These are phyloP conservation scores for Pogoniulus pusillus DNA, from an alignment of 2,797 vertebrate species.

Conservation along the genomic window DNA sequence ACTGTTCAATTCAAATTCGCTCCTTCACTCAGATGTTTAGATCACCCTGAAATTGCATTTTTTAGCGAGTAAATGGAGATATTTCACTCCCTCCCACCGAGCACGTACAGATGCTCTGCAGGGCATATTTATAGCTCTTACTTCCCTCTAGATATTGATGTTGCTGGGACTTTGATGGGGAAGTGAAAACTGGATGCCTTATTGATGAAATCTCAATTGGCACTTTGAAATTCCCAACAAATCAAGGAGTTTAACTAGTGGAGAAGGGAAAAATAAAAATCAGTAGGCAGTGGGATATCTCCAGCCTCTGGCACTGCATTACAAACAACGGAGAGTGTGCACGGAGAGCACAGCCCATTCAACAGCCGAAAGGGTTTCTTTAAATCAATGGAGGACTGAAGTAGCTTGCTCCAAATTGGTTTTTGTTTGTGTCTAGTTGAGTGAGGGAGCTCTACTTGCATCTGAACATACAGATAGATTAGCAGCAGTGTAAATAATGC, in stretches of 20 bases:
- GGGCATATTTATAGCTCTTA: background rate
- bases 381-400: background rate
- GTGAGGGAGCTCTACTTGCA: background rate
- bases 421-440: background rate
- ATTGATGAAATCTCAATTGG: background rate
- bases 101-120: background rate
- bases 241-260: background rate
- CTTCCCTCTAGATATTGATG: background rate
- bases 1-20: conserved; percentile 14
- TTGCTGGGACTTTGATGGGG: background rate
- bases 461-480: background rate
- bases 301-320: background rate
- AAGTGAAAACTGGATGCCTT: background rate
- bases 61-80: background rate
- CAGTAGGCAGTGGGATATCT: background rate
- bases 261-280: background rate
- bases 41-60: conserved; percentile 23
- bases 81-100: background rate
- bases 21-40: conserved; percentile 10
- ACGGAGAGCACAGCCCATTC: background rate
- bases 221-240: conserved; percentile 2
- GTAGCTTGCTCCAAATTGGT: background rate
- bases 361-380: background rate
- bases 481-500: background rate
- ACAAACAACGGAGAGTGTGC: background rate